A percentile compares a stretch with the other conserved stretches of the same genome.
Evolutionary conservation across 1,140 invertebrate genomes (phyloP).

Genomic region (Oedothorax gibbosus): DNA sequence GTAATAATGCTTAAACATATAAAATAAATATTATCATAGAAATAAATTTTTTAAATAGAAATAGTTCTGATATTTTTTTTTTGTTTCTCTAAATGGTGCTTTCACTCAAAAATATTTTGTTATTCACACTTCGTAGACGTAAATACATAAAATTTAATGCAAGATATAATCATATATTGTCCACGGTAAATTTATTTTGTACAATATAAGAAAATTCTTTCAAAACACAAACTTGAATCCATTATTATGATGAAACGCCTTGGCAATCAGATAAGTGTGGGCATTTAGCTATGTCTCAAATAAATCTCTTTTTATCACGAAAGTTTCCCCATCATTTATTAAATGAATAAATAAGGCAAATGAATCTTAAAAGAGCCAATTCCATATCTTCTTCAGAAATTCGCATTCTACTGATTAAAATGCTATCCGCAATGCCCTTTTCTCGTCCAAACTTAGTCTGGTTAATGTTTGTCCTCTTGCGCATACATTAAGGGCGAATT

Average conservation of each 20-base stretch:
- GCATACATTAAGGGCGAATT: constrained; percentile 34
- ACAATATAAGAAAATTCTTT: too few relatives aligned
- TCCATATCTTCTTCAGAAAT: neutral
- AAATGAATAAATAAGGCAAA: constrained; percentile 15
- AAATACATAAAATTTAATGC: too few relatives aligned
- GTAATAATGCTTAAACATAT: too few relatives aligned
- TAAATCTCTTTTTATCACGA: constrained; percentile 2
- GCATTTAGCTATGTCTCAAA: constrained; percentile 1
- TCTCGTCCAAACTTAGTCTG: constrained; percentile 20
- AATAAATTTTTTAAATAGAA: too few relatives aligned
- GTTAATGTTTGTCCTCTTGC: constrained; percentile 32
- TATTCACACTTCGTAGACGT: too few relatives aligned
- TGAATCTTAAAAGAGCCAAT: constrained; percentile 3
- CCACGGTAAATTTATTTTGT: too few relatives aligned
- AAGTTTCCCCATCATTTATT: constrained; percentile 23
- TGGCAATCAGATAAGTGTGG: neutral
- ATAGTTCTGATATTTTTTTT: too few relatives aligned
- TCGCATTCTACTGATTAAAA: constrained; percentile 28
- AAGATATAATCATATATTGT: too few relatives aligned
- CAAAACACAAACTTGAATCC: constrained; percentile 12
- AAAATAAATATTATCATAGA: too few relatives aligned
- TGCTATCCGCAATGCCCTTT: constrained; percentile 19
- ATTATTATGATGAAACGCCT: constrained; percentile 20
- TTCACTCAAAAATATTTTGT: too few relatives aligned
- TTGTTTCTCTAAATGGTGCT: too few relatives aligned